Conservation (phyloP, 2,888 invertebrate species). For the Timema cristinae region DNA sequence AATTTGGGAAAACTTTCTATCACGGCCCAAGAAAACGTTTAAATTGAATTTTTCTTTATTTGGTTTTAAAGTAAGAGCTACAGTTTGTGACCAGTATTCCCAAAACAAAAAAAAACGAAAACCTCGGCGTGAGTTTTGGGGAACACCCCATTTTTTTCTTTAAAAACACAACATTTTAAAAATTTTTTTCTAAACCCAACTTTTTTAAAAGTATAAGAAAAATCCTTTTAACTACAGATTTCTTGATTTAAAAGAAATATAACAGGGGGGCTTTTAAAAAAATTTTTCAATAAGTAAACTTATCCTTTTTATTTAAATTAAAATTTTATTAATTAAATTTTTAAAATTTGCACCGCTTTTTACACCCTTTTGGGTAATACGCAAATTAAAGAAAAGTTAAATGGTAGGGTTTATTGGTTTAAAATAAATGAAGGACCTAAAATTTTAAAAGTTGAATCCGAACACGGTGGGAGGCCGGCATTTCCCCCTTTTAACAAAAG, state of each 20-base stretch:
- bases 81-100: constrained; percentile 34
- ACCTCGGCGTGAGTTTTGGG: constrained; percentile 30
- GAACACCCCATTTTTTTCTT: constrained; percentile 29
- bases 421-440: no score
- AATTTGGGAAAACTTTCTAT: constrained; percentile 33
- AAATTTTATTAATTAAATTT: no score
- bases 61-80: constrained; percentile 32
- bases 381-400: no score
- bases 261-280: constrained; percentile 23
- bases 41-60: constrained; percentile 29
- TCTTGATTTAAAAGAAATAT: constrained; percentile 25
- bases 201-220: constrained; percentile 34
- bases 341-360: no score
- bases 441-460: no score
- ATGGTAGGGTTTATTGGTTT: no score
- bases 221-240: constrained; percentile 30
- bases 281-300: constrained; percentile 16
- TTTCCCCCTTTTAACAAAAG: no score
- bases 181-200: constrained; percentile 33
- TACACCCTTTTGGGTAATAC: no score
- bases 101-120: constrained; percentile 30
- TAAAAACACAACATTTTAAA: constrained; percentile 29
- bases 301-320: no score
- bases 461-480: no score
- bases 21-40: constrained; percentile 23